A percentile compares a stretch with the other conserved stretches of the same genome.
Evolutionary conservation across 2,888 invertebrate species (phyloP).

Genomic region (Osmoderma eremita): DNA sequence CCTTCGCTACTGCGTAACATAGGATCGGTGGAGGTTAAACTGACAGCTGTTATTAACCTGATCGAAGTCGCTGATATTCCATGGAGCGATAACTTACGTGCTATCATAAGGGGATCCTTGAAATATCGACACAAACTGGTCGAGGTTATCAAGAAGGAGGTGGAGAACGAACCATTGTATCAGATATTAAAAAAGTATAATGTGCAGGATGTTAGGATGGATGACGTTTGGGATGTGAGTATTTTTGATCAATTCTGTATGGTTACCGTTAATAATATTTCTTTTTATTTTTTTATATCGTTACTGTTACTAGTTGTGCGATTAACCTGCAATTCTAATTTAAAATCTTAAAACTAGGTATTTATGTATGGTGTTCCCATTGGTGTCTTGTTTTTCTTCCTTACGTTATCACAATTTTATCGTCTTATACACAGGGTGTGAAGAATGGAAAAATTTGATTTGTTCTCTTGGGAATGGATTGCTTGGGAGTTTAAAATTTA

Average conservation of each 20-base stretch:
- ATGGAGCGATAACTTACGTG: slow-evolving; percentile 54
- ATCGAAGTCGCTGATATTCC: slow-evolving; percentile 54
- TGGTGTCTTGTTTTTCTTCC: no score
- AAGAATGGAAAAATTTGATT: no score
- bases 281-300: not conserved
- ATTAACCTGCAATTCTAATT: no score
- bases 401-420: no score
- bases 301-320: no score
- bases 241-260: not conserved
- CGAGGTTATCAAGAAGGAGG: slow-evolving; percentile 58
- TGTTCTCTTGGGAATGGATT: no score
- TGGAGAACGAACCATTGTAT: slow-evolving; percentile 61
- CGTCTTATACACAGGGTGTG: no score
- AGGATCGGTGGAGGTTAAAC: slow-evolving; percentile 50
- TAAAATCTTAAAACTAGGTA: no score
- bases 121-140: slow-evolving; percentile 58
- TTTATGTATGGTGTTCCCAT: no score
- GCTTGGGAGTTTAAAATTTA: no score
- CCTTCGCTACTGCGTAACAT: slow-evolving; percentile 54
- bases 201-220: slow-evolving; percentile 54
- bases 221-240: slow-evolving; percentile 54
- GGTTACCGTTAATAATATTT: no score
- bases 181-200: slow-evolving; percentile 63
- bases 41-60: slow-evolving; percentile 52
- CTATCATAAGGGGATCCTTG: slow-evolving; percentile 52